phyloP scores from a whole-genome alignment of 1,140 invertebrate species.

The Glossosoma conforme region DNA sequence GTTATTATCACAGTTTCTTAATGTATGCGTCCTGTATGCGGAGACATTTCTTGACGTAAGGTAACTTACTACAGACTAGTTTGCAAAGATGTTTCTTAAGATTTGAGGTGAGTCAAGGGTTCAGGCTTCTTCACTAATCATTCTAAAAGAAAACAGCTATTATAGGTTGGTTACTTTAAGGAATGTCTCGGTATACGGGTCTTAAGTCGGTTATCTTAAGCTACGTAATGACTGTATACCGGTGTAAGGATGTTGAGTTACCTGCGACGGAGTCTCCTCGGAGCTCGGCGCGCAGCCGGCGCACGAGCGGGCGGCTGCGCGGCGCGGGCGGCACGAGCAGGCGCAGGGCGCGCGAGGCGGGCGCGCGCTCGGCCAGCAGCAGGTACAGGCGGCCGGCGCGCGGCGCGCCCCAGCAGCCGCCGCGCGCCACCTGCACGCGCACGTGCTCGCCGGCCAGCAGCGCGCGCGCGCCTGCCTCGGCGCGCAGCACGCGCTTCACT shows the following conservation, averaged over 20 bases:
- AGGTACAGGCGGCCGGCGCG: conserved; percentile 46
- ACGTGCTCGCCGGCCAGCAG: conserved; percentile 52
- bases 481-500: conserved; percentile 59
- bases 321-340: conserved; percentile 16
- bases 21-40: no score
- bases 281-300: conserved; percentile 10
- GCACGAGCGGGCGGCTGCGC: conserved; percentile 6
- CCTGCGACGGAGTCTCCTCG: conserved; percentile 4
- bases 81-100: no score
- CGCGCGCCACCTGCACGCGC: conserved; percentile 57
- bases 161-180: no score
- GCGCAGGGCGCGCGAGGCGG: neutral
- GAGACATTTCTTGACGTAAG: no score
- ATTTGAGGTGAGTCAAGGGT: no score
- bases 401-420: conserved; percentile 58
- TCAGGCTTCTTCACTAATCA: no score
- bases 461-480: conserved; percentile 39
- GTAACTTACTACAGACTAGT: no score
- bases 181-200: no score
- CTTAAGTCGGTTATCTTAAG: no score
- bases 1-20: no score
- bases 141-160: no score
- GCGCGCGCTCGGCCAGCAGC: conserved; percentile 19
- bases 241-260: neutral
- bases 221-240: no score